Evolutionary conservation across 2,888 invertebrate species (phyloP), one percentile per base, ranked within the genome.

Genomic region (Platycheirus albimanus): DNA sequence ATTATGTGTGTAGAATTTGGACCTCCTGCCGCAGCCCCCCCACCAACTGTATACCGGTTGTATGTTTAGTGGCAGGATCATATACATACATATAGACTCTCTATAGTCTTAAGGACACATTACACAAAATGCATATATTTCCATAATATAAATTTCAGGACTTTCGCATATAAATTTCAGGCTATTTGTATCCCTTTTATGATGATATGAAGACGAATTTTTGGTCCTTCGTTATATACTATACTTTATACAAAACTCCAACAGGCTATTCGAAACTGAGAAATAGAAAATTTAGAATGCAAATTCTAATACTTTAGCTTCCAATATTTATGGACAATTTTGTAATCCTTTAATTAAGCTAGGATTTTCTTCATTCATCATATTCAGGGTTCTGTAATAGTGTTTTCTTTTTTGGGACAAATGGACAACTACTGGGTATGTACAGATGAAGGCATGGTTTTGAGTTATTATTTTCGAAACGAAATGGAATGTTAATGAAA

Each of bases 301-400:
- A 81, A 71, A 67, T 80, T 58, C 28, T 51, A 24, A 24, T 8
- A 38, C 17, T 58, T 13, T 24, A 24, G 17, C 49, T 58, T 30
- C 15, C 43, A 45, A 51, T 63, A 28, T 63, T 19, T 3, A 38
- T 28, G 19, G 28, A 43, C 51, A 43, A 28, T 71, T 72, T 61
- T 47, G 52, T 71, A 77, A 72, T 66, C 61, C 28, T 67, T 81
- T 77, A 81, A 76, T 81, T 72, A 63, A 72, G 54, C 66, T 66
- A 64, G 58, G 51, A 64, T 49, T 70, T 56, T 13, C 13, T 24
- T 19, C 8, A 3, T 8, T 38, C 20, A 7, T n/a, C 24, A 41
- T 47, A 33, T 3, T 33, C 3, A 33, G 30, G 30, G 8, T 8
- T n/a, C n/a, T n/a, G n/a, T n/a, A n/a, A 8, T 7, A 33, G 30